These are phyloP conservation scores for Sthenelais limicola DNA, from an alignment of 2,888 invertebrate genomes.

Conservation along the genomic window DNA sequence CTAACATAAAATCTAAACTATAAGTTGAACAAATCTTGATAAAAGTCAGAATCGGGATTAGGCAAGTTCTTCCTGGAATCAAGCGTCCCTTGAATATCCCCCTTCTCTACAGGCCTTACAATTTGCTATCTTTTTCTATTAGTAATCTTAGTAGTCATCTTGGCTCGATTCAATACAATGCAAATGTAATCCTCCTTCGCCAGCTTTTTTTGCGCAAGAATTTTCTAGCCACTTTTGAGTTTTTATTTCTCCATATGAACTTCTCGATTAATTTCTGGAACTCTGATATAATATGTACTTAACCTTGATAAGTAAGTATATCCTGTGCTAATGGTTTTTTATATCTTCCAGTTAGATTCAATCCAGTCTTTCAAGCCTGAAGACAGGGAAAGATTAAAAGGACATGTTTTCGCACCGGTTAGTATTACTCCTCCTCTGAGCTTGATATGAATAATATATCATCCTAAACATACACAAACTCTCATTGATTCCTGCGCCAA, in stretches of 20 bases:
- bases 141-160: slow-evolving; percentile 1
- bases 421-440: slow-evolving; percentile 60
- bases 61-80: too few species aligned
- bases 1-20: too few species aligned
- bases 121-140: not conserved
- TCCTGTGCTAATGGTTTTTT: not conserved
- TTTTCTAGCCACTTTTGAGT: too few species aligned
- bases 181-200: too few species aligned
- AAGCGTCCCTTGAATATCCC: too few species aligned
- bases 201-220: too few species aligned
- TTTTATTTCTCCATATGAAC: too few species aligned
- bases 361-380: slow-evolving; percentile 31
- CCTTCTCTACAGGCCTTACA: too few species aligned
- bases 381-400: slow-evolving; percentile 54
- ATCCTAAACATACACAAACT: not conserved
- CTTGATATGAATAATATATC: not conserved
- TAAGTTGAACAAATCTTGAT: too few species aligned
- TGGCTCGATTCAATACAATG: too few species aligned
- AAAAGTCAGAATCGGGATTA: too few species aligned
- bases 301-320: not conserved
- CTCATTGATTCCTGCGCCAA: not conserved
- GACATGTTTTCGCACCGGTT: slow-evolving; percentile 83
- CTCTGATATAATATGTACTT: not conserved
- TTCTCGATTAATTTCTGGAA: too few species aligned
- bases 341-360: slow-evolving; percentile 9